These are phyloP conservation scores for Caenorhabditis wallacei DNA, from an alignment of 2,888 invertebrate genomes.

Conservation along the genomic window DNA sequence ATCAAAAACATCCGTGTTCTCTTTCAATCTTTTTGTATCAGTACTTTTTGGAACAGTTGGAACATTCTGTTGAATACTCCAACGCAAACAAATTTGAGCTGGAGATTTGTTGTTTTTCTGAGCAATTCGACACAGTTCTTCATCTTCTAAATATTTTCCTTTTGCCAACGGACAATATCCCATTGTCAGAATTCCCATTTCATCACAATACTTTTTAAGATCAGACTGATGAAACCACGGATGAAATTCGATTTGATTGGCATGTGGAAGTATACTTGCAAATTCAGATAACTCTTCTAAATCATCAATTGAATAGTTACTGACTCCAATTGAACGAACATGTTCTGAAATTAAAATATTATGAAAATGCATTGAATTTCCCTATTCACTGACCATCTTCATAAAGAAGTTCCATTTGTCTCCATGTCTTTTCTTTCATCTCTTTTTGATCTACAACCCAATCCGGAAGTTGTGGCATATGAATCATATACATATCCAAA, in stretches of 20 bases:
- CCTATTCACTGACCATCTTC: constrained; percentile 80
- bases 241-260: constrained; percentile 84
- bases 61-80: constrained; percentile 83
- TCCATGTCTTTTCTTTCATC: constrained; percentile 83
- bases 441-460: constrained; percentile 72
- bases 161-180: constrained; percentile 84
- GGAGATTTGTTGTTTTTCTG: constrained; percentile 79
- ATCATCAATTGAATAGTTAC: constrained; percentile 83
- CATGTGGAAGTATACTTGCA: constrained; percentile 82
- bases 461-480: constrained; percentile 83
- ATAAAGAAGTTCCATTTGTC: constrained; percentile 83
- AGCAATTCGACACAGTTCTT: constrained; percentile 81
- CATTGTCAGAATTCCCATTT: constrained; percentile 79
- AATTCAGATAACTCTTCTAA: constrained; percentile 82
- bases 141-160: constrained; percentile 82
- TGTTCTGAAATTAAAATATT: constrained; percentile 68
- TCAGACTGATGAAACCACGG: constrained; percentile 83
- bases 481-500: constrained; percentile 84
- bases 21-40: constrained; percentile 80
- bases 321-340: constrained; percentile 83
- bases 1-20: constrained; percentile 83
- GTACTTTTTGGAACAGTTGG: constrained; percentile 84
- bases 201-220: constrained; percentile 82
- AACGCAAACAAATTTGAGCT: constrained; percentile 84
- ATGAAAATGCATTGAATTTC: too few species aligned